Evolutionary conservation across 2,113 vertebrate species (phyloP).

Genomic region (Ranitomeya imitator): DNA sequence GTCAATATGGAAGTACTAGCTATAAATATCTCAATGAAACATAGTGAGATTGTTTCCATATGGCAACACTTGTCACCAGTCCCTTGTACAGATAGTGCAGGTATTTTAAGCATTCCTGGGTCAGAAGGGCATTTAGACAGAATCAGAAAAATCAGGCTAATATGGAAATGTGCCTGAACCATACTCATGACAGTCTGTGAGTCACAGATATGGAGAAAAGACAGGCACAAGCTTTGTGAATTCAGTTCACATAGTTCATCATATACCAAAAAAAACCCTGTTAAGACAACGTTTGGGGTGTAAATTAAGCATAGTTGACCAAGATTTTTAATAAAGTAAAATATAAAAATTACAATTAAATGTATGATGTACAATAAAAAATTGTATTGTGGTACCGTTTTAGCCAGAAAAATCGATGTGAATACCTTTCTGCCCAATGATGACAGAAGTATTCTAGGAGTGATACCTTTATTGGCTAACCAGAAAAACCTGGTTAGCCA

Average conservation of each 20-base stretch:
- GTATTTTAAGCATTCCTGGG: slow-evolving; percentile 48
- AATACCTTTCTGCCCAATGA: too few relatives aligned
- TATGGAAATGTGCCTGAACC: slow-evolving; percentile 28
- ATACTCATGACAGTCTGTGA: neutral
- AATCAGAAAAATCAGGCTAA: neutral
- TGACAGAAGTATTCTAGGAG: too few relatives aligned
- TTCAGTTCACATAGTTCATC: neutral
- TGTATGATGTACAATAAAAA: too few relatives aligned
- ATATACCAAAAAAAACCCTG: neutral
- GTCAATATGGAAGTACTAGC: neutral
- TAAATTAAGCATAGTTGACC: neutral
- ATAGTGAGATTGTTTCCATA: slow-evolving; percentile 40
- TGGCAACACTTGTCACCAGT: slow-evolving; percentile 46
- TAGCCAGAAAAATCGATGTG: too few relatives aligned
- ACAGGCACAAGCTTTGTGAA: neutral
- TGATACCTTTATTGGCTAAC: too few relatives aligned
- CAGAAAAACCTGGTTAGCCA: too few relatives aligned
- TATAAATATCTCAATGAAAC: slow-evolving; percentile 40
- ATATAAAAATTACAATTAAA: neutral
- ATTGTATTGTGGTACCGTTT: too few relatives aligned
- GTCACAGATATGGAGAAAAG: slow-evolving; percentile 5
- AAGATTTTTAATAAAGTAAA: neutral
- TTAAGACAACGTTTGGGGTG: neutral
- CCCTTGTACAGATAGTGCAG: slow-evolving; percentile 45
- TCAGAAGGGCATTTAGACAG: slow-evolving; percentile 42